Evolutionary conservation across 1,140 invertebrate species (phyloP), one percentile per base, ranked within the genome.

Genomic region (Kradibia gibbosae): DNA sequence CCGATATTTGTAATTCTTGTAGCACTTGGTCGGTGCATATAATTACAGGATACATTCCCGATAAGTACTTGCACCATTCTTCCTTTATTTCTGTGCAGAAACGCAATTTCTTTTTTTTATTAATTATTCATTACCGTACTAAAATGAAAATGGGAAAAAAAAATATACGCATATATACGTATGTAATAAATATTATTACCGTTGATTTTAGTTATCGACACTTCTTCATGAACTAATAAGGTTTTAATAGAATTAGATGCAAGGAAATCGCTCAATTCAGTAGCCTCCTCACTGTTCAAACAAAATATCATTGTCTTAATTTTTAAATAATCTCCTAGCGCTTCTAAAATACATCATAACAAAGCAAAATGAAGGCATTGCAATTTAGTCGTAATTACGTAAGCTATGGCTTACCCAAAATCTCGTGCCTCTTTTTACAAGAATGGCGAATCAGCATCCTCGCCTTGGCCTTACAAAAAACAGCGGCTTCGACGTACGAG

Each of bases 401-500:
- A 28, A 48, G 28, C 25, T 65, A 65, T 7, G 36, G 13, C 34
- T 78, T 84, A 88, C 88, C 76, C 75, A 87, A 80, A 75, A 90
- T 28, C 79, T 85, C 82, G 60, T 85, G 11, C 11, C 81, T 57
- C 82, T 90, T 91, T 20, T 83, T 71, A 0, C 70, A 50, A 0
- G 84, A 86, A 17, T 76, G 55, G 5, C 85, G 39, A 36, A 88
- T 73, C 8, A 85, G 81, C 28, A 88, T 34, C 48, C 84, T 84
- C 13, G 86, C 85, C 73, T 87, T 86, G n/a, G 86, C 88, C 22
- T 87, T 83, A 36, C 82, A 81, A 65, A 83, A 88, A 67, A 86
- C 86, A 62, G 88, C 87, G 72, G 91, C 91, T 88, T 92, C 91
- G 39, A 89, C 82, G 72, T 87, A 91, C 34, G 90, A 91, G 55